Percentiles rank a stretch among this genome's conserved stretches.
Conservation (phyloP, 53 echinoderm and acorn worm genomes). For the Echinarachnius parma region DNA sequence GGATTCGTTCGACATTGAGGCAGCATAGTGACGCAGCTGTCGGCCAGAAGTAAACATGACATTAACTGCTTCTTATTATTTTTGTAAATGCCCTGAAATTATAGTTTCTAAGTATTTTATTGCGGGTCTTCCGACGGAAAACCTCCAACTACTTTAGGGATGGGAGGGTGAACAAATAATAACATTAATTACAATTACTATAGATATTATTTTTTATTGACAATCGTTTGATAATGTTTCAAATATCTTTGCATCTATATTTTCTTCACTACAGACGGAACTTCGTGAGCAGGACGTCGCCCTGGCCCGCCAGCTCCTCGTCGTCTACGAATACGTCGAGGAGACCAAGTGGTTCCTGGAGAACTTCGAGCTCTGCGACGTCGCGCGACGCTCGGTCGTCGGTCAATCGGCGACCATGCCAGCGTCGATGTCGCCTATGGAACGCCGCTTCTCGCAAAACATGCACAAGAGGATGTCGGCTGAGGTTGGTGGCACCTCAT, state of each 20-base stretch:
- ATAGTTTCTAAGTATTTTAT: no score
- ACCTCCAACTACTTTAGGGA: no score
- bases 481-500: neutral
- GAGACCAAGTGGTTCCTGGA: constrained; percentile 41
- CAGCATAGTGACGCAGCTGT: no score
- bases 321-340: constrained; percentile 33
- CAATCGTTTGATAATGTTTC: neutral
- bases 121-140: no score
- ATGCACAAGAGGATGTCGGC: constrained; percentile 33
- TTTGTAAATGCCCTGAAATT: no score
- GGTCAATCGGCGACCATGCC: neutral
- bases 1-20: no score
- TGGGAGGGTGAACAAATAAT: no score
- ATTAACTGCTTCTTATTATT: no score
- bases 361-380: constrained; percentile 36
- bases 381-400: constrained; percentile 25
- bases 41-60: no score
- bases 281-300: constrained; percentile 32
- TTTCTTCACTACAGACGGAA: neutral
- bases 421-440: constrained; percentile 2
- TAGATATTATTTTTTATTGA: no score
- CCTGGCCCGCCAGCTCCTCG: constrained; percentile 22
- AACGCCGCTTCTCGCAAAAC: constrained; percentile 39
- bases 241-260: neutral
- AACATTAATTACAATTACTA: no score